A percentile compares a stretch with the other conserved stretches of the same genome.
These are phyloP conservation scores for Tragulus kanchil DNA, from an alignment of 2,113 vertebrate species.

Conservation along the genomic window DNA sequence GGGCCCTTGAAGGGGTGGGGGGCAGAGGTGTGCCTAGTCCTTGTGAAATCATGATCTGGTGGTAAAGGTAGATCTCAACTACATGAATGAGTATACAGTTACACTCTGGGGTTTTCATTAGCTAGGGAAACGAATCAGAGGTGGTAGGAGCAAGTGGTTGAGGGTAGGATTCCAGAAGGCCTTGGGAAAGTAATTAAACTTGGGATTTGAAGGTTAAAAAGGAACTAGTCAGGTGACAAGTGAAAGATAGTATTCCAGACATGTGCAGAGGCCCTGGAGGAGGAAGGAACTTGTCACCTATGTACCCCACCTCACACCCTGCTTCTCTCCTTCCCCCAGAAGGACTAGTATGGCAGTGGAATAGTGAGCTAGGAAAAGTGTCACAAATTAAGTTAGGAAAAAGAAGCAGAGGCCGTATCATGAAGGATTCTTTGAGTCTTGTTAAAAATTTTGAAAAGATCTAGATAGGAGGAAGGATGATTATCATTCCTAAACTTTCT, in stretches of 20 bases:
- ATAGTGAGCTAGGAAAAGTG: background rate
- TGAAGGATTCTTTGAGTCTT: background rate
- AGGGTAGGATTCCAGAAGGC: background rate
- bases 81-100: background rate
- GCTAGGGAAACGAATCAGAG: background rate
- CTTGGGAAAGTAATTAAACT: background rate
- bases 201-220: background rate
- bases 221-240: background rate
- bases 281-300: background rate
- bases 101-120: background rate
- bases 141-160: background rate
- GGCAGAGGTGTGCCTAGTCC: no score
- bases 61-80: background rate
- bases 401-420: background rate
- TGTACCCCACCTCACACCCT: background rate
- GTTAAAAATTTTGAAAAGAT: background rate
- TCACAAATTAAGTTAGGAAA: background rate
- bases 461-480: background rate
- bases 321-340: fast-evolving
- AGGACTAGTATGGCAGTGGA: background rate
- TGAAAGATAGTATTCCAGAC: background rate
- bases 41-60: background rate
- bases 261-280: background rate
- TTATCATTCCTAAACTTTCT: background rate
- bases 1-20: background rate